Conservation (phyloP, 2,113 vertebrate genomes). For the Pseudorectes ferrugineus region DNA sequence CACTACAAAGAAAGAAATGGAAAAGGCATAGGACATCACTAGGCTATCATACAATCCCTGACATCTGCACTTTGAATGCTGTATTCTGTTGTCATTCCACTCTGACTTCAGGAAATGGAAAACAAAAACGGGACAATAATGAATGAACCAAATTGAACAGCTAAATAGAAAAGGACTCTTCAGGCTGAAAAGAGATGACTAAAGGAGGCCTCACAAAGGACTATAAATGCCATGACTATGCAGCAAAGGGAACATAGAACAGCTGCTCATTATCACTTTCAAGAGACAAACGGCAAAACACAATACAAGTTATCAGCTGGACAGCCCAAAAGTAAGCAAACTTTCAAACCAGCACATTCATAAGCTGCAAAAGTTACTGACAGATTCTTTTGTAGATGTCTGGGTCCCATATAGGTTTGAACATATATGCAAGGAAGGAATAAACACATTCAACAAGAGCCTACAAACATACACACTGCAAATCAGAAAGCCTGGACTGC, state of each 20-base stretch:
- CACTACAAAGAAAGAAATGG: neutral
- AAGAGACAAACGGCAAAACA: neutral
- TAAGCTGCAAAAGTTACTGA: accelerated
- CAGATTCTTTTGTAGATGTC: neutral
- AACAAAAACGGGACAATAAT: neutral
- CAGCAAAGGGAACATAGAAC: neutral
- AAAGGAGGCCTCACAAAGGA: neutral
- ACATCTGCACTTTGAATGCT: neutral
- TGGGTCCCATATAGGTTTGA: neutral
- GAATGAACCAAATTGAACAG: neutral
- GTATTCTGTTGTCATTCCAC: neutral
- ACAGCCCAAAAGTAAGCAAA: neutral
- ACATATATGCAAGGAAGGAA: neutral
- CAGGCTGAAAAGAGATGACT: neutral
- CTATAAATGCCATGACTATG: neutral
- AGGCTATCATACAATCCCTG: neutral
- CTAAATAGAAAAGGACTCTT: neutral
- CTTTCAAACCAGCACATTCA: neutral
- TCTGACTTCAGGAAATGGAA: neutral
- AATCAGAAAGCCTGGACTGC: neutral
- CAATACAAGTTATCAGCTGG: neutral
- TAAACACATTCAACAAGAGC: neutral
- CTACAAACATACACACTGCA: neutral
- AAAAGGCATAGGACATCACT: neutral
- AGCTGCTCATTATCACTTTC: neutral